Percentiles rank a stretch among this genome's conserved stretches.
Conservation (phyloP, 35 echinoderm and acorn worm species). For the Lytechinus pictus region DNA sequence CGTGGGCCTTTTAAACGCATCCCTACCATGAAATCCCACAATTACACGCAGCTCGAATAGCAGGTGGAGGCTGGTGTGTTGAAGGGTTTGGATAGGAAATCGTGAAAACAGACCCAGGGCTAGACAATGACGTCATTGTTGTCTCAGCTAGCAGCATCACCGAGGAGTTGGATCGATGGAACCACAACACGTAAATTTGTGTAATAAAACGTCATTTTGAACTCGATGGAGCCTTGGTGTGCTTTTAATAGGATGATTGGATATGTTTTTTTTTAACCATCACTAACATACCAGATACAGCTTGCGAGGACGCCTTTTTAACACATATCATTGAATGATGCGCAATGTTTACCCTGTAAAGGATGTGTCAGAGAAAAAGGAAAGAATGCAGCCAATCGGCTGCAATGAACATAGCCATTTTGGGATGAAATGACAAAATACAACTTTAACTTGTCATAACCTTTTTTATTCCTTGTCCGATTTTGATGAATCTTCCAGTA, state of each 20-base stretch:
- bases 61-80: not conserved
- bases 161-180: not conserved
- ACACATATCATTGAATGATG: too few species aligned
- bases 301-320: too few species aligned
- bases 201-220: not conserved
- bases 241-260: not conserved
- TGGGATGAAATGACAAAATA: too few species aligned
- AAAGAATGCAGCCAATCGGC: too few species aligned
- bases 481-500: too few species aligned
- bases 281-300: too few species aligned
- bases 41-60: constrained; percentile 2
- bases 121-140: constrained; percentile 1
- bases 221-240: not conserved
- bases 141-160: not conserved
- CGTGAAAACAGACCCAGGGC: not conserved
- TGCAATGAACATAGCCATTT: too few species aligned
- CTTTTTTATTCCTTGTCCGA: too few species aligned
- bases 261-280: too few species aligned
- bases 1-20: not conserved
- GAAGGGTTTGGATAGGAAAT: not conserved
- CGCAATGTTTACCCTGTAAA: too few species aligned
- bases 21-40: not conserved
- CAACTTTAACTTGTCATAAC: too few species aligned
- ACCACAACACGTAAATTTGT: not conserved
- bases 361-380: too few species aligned